phyloP scores from a whole-genome alignment of 2,888 invertebrate genomes.

The Silvanus unidentatus region DNA sequence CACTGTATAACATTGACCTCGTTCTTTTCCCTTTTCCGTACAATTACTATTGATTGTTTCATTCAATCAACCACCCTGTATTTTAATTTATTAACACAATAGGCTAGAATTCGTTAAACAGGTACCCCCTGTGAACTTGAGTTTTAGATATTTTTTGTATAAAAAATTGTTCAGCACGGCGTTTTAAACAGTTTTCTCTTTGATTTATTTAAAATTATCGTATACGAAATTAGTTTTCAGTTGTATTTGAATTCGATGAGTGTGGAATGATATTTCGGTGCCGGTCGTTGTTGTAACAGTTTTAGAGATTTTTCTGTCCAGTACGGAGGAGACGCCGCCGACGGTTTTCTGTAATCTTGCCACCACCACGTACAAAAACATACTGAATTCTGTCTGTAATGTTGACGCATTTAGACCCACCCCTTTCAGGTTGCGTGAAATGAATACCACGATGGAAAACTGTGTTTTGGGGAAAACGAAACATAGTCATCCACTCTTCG shows the following conservation, averaged over 20 bases:
- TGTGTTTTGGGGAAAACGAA: no score
- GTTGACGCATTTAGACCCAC: slow-evolving; percentile 23
- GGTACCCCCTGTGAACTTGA: no score
- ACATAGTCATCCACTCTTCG: no score
- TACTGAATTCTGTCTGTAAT: slow-evolving; percentile 7
- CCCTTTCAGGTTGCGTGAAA: slow-evolving; percentile 23
- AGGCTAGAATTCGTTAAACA: no score
- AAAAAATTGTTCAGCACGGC: no score
- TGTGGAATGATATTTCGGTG: not conserved
- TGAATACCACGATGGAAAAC: slow-evolving; percentile 11
- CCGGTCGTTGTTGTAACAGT: not conserved
- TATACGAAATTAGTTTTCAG: no score
- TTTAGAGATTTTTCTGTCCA: no score
- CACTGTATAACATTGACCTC: slow-evolving; percentile 6
- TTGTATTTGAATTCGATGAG: not conserved
- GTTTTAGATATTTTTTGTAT: no score
- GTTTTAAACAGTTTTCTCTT: no score
- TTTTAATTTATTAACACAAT: no score
- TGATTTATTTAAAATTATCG: no score
- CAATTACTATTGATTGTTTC: slow-evolving; percentile 1
- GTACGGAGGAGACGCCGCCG: not conserved
- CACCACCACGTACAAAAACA: not conserved
- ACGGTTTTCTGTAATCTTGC: not conserved
- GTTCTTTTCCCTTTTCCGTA: not conserved
- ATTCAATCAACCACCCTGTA: slow-evolving; percentile 1